Evolutionary conservation across 2,797 vertebrate genomes (phyloP).

Genomic region (Tenualosa ilisha): DNA sequence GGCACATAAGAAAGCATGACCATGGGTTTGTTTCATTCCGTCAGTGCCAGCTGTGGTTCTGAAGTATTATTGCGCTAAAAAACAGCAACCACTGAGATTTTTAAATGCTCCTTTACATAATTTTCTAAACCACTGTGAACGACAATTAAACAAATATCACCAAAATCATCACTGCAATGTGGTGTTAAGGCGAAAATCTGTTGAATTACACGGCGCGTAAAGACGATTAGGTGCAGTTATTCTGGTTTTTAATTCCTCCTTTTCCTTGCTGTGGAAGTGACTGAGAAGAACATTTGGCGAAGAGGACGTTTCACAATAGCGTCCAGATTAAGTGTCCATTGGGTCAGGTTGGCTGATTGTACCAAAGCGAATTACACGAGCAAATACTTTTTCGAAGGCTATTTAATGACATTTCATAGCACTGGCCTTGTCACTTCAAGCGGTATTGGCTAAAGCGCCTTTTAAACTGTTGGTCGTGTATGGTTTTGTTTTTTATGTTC

Average conservation of each 20-base stretch:
- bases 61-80: background rate
- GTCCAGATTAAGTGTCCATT: constrained; percentile 12
- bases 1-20: background rate
- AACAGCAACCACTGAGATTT: background rate
- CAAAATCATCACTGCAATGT: background rate
- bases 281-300: constrained; percentile 2
- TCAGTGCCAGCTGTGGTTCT: background rate
- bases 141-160: background rate
- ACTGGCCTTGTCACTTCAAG: constrained; percentile 23
- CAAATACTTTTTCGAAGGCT: constrained; percentile 28
- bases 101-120: background rate
- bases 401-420: constrained; percentile 9
- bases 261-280: constrained; percentile 8
- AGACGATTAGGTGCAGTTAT: constrained; percentile 35
- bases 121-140: background rate
- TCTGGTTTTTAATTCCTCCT: constrained; percentile 35
- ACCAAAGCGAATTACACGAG: background rate
- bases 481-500: background rate
- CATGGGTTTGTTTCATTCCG: background rate
- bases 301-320: constrained; percentile 8
- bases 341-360: constrained; percentile 1
- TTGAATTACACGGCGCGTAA: constrained; percentile 37
- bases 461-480: background rate
- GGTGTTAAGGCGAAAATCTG: constrained; percentile 30
- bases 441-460: background rate